Evolutionary conservation across 2,888 invertebrate species (phyloP).

Genomic region (Caprella mutica): DNA sequence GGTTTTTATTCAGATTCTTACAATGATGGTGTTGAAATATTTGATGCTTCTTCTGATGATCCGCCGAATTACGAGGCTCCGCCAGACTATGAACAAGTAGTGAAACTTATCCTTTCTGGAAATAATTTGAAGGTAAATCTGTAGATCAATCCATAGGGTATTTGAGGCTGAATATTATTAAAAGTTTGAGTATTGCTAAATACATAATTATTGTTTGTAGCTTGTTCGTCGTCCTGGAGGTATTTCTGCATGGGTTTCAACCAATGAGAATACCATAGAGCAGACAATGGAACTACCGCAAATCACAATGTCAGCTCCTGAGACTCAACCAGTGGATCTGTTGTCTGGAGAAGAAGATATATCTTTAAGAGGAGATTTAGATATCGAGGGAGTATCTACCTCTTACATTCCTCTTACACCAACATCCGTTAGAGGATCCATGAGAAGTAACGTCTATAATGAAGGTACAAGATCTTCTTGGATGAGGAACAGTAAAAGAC

Average conservation of each 20-base stretch:
- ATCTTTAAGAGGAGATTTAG: neutral
- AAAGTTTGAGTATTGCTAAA: neutral
- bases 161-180: no score
- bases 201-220: neutral
- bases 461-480: no score
- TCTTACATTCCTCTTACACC: neutral
- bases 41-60: slow-evolving; percentile 48
- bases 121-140: slow-evolving; percentile 29
- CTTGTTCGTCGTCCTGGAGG: slow-evolving; percentile 32
- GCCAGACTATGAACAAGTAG: slow-evolving; percentile 59
- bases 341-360: neutral
- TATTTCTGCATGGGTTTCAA: slow-evolving; percentile 30
- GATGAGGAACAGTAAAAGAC: slow-evolving; percentile 6
- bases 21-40: slow-evolving; percentile 42
- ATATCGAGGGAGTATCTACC: neutral
- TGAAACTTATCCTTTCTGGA: slow-evolving; percentile 37
- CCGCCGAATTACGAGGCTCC: slow-evolving; percentile 59
- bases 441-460: no score
- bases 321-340: neutral
- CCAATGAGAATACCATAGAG: neutral
- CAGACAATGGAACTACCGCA: no score
- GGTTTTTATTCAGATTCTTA: no score
- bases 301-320: no score
- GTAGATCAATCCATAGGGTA: neutral
- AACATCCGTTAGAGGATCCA: neutral